Percentiles rank a stretch among this genome's conserved stretches.
phyloP scores from a whole-genome alignment of 2,113 vertebrate genomes.

The Laticauda colubrina region DNA sequence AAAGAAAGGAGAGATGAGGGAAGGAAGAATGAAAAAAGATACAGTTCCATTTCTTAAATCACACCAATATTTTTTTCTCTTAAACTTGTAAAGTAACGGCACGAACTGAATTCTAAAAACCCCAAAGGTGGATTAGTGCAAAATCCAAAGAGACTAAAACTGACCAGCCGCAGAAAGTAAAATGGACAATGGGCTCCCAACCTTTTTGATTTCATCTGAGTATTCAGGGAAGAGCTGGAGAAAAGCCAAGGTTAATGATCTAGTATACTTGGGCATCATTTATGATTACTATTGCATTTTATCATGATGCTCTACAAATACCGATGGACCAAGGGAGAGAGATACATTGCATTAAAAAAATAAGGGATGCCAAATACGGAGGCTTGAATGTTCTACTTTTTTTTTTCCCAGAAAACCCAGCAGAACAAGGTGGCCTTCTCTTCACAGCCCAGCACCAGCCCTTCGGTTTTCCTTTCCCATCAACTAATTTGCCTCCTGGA shows the following conservation, averaged over 20 bases:
- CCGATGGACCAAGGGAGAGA: neutral
- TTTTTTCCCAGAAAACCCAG: neutral
- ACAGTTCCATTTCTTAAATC: neutral
- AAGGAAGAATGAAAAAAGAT: no score
- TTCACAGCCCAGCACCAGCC: fast-evolving
- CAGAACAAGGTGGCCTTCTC: fast-evolving
- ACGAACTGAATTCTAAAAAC: neutral
- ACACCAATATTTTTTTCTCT: neutral
- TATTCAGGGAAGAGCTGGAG: neutral
- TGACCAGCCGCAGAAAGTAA: neutral
- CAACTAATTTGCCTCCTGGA: fast-evolving
- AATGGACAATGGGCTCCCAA: neutral
- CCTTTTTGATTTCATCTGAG: neutral
- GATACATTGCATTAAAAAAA: neutral
- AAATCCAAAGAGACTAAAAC: neutral
- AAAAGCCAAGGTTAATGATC: neutral
- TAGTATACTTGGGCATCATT: neutral
- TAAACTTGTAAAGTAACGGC: neutral
- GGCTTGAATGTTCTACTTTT: neutral
- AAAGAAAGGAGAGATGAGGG: no score
- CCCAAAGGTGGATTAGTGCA: neutral
- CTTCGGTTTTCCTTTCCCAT: fast-evolving
- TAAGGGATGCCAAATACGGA: neutral
- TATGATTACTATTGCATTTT: neutral
- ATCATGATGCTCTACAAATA: neutral